A percentile compares a stretch with the other conserved stretches of the same genome.
Conservation (phyloP, 2,797 vertebrate species). For the Alcedo atthis region DNA sequence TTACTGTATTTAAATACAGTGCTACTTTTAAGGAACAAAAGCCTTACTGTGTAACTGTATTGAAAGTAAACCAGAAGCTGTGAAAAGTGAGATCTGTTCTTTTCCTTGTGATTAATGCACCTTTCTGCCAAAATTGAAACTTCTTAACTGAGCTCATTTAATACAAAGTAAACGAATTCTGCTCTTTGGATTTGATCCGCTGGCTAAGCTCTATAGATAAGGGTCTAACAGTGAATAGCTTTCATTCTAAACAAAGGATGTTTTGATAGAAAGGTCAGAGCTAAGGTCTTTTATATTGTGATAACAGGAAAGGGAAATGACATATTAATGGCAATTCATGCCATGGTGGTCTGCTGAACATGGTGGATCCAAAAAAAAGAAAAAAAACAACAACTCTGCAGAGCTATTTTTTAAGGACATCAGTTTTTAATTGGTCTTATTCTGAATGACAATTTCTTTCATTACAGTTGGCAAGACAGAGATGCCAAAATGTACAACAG, state of each 20-base stretch:
- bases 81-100: conserved; percentile 86
- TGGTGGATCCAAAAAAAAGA: conserved; percentile 38
- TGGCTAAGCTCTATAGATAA: conserved; percentile 83
- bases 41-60: conserved; percentile 81
- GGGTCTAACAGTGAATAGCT: conserved; percentile 78
- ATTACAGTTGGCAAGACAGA: background rate
- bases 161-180: conserved; percentile 88
- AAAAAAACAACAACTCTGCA: background rate
- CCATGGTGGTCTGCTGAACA: conserved; percentile 80
- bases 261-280: conserved; percentile 87
- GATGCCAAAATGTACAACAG: background rate
- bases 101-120: conserved; percentile 85
- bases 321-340: conserved; percentile 82
- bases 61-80: conserved; percentile 84
- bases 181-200: conserved; percentile 83
- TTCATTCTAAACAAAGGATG: conserved; percentile 87
- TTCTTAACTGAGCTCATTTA: conserved; percentile 84
- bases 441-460: conserved; percentile 56
- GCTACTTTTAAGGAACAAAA: conserved; percentile 83
- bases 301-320: conserved; percentile 87
- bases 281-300: conserved; percentile 83
- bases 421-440: conserved; percentile 39
- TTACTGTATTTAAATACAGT: conserved; percentile 87
- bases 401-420: conserved; percentile 14
- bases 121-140: conserved; percentile 84